Evolutionary conservation across 2,797 vertebrate species (phyloP).

Genomic region (Moxostoma hubbsi): DNA sequence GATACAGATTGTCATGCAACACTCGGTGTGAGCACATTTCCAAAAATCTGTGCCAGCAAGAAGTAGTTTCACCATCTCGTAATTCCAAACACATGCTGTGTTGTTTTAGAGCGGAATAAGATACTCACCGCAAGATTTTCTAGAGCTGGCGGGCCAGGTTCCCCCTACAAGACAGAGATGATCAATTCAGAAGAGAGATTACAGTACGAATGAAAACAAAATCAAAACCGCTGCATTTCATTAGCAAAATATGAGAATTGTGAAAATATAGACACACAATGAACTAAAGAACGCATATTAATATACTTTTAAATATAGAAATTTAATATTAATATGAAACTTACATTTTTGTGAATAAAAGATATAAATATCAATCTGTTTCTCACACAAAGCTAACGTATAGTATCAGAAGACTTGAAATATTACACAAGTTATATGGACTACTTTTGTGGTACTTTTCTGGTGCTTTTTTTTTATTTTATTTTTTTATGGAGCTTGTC

Average conservation of each 20-base stretch:
- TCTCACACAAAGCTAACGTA: too few species aligned
- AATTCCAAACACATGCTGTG: not conserved
- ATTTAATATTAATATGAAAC: too few species aligned
- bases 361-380: too few species aligned
- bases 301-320: too few species aligned
- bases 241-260: constrained; percentile 1
- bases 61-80: not conserved
- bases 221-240: not conserved
- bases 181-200: constrained; percentile 43
- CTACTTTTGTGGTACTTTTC: too few species aligned
- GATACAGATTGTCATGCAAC: not conserved
- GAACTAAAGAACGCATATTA: too few species aligned
- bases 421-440: too few species aligned
- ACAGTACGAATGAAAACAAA: constrained; percentile 7
- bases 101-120: not conserved
- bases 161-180: constrained; percentile 79
- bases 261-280: too few species aligned
- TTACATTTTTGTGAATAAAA: too few species aligned
- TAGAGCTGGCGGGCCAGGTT: constrained; percentile 81
- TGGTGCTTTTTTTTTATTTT: too few species aligned
- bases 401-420: too few species aligned
- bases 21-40: not conserved
- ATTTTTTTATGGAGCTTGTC: too few species aligned
- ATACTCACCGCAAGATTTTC: constrained; percentile 83
- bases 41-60: not conserved